Base-by-base conservation (phyloP, 2,888 invertebrate genomes). In the Chironomus tentans region DNA sequence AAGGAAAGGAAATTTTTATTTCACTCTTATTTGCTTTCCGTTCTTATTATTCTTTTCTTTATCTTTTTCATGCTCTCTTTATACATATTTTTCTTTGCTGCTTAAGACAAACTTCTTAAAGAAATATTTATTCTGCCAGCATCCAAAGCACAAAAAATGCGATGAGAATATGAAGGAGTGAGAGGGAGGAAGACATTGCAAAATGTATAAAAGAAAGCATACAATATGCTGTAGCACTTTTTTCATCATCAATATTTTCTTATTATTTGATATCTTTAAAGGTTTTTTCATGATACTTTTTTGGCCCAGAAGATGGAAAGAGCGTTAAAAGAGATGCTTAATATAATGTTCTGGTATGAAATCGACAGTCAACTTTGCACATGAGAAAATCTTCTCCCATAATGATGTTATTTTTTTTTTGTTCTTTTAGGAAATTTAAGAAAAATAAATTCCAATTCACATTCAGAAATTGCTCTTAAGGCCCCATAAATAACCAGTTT, bases 401-500 rank as follows among this genome's bases (percentile, higher is more conserved):
- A 38, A 1, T 10, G 38, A 38, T 38, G 10, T 38, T 38, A 1
- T 6, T 50, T 3, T 28, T 12, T 6, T 50, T 50, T 28, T n/a
- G n/a, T n/a, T 28, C 28, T 28, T 28, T 4, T 4, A 28, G 4
- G 5, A 10, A 38, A 10, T 15, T 56, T 56, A 56, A n/a, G 56
- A n/a, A n/a, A 56, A 56, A 56, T 15, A 18, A 22, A 56, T 38
- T 28, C 38, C 38, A 38, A 38, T 38, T 38, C 38, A 10, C 38
- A 10, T 10, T 10, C 38, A 38, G 38, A 38, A 38, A 38, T 38
- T 38, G 38, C 38, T 38, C 10, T 38, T 38, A 15, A 28, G 56
- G 50, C 21, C 71, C 28, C 69, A 18, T 28, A 71, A 71, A 71
- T 71, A 71, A 71, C 71, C 71, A 71, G 71, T 70, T 70, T 70